Base-by-base conservation (phyloP, 2,888 invertebrate genomes). In the Amiota mariae region DNA sequence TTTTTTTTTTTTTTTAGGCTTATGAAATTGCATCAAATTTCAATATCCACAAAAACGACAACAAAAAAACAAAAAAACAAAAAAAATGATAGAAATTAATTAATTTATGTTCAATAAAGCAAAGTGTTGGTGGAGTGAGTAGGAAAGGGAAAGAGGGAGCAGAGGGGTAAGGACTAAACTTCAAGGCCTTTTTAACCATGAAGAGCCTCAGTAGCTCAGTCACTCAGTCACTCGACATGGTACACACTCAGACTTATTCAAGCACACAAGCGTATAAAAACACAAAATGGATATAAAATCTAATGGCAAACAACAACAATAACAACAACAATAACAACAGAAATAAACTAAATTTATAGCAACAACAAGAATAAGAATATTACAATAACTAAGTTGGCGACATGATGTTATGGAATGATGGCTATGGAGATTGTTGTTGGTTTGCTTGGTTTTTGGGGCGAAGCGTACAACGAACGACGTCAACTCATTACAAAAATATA, bases 401-500 rank as follows among this genome's bases (percentile, higher is more conserved):
- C 36, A 36, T 36, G 36, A 36, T 36, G 36, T 36, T 36, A 36
- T 2, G 36, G 36, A 36, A 36, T 36, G 36, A 36, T 36, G 36
- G 36, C 36, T 6, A 36, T 36, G 36, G 2, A 1, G 24, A 24
- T 36, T 2, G 36, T 1, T 24, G n/a, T 36, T 36, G 36, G 36
- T 36, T 36, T 36, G 6, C 4, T 36, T 36, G 36, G 36, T 36
- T 36, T 36, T 36, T 36, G 36, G 36, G 36, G 36, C 36, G 36
- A 36, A 36, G 36, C 36, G 1, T 36, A 36, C 68, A 57, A 56
- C 78, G n/a, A 71, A 72, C 74, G 78, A 78, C 79, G 77, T 74
- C 75, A 75, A 81, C 83, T 83, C 86, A 83, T 83, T 84, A 86
- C 86, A 83, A 85, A 83, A 86, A 86, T 85, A 86, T 84, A 84